phyloP scores from a whole-genome alignment of 2,888 invertebrate species.

The Antheraea assamensis region DNA sequence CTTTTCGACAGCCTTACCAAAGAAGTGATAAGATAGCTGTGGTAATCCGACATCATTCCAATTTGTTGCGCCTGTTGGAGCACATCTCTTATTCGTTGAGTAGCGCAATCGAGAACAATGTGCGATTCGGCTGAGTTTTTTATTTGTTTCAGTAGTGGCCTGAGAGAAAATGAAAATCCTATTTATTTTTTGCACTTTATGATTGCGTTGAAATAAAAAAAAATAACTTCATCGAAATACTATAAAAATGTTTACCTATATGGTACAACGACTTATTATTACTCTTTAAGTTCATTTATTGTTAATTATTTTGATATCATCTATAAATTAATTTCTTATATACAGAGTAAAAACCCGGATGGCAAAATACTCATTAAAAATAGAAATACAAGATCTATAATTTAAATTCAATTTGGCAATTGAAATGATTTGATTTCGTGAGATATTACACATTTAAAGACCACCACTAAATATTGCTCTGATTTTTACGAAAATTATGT shows the following conservation, averaged over 20 bases:
- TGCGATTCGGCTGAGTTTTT: constrained; percentile 96
- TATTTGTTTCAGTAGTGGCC: constrained; percentile 94
- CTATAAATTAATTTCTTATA: too few species aligned
- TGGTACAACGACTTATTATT: background rate
- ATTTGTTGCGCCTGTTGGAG: constrained; percentile 97
- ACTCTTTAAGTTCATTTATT: background rate
- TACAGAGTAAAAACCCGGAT: too few species aligned
- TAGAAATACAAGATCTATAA: too few species aligned
- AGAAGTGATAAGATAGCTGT: constrained; percentile 96
- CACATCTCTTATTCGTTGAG: constrained; percentile 92
- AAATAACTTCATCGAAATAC: background rate
- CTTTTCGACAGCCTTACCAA: constrained; percentile 83
- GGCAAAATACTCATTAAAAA: too few species aligned
- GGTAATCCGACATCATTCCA: constrained; percentile 98
- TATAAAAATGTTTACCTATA: background rate
- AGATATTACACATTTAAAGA: too few species aligned
- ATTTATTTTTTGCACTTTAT: background rate
- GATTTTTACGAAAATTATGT: too few species aligned
- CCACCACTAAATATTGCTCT: too few species aligned
- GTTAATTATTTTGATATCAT: background rate
- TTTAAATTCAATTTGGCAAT: too few species aligned
- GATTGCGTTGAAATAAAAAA: background rate
- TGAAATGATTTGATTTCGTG: too few species aligned
- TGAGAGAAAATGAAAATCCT: constrained; percentile 58
- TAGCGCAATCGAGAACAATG: constrained; percentile 94